Evolutionary conservation across 1,140 invertebrate genomes (phyloP).

Genomic region (Geopemphigus sp.): DNA sequence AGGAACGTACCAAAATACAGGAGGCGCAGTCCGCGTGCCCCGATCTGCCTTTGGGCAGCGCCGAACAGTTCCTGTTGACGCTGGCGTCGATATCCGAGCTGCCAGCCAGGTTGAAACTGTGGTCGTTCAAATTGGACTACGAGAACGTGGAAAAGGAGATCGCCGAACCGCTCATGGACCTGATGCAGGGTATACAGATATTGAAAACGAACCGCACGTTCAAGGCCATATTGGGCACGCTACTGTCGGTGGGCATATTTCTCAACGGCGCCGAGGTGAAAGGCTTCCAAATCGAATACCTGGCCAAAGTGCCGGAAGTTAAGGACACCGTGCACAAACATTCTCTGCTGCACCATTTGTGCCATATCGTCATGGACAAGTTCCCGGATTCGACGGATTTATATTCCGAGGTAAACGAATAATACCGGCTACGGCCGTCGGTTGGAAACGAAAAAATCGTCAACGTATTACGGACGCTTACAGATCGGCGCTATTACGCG

Average conservation of each 20-base stretch:
- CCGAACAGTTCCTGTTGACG: conserved; percentile 96
- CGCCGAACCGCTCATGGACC: conserved; percentile 95
- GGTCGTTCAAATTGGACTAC: conserved; percentile 99
- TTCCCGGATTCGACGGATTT: conserved; percentile 92
- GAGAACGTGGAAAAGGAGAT: conserved; percentile 96
- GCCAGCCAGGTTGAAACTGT: conserved; percentile 89
- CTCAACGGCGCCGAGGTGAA: conserved; percentile 91
- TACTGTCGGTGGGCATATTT: conserved; percentile 95
- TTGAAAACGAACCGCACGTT: conserved; percentile 91
- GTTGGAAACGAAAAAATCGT: no score
- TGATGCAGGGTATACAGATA: conserved; percentile 93
- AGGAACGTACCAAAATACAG: conserved; percentile 93
- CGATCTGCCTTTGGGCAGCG: conserved; percentile 91
- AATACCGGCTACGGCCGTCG: background rate
- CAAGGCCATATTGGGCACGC: conserved; percentile 85
- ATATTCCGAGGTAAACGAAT: conserved; percentile 92
- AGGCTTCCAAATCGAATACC: conserved; percentile 97
- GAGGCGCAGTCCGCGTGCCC: conserved; percentile 93
- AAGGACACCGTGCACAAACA: conserved; percentile 99
- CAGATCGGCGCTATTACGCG: conserved; percentile 87
- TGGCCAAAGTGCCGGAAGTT: conserved; percentile 97
- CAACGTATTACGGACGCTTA: background rate
- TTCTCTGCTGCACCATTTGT: conserved; percentile 93
- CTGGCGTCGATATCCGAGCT: conserved; percentile 94
- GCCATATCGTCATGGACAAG: conserved; percentile 95